These are phyloP conservation scores for Phallusia fumigata DNA, from an alignment of 23 tunicate genomes.

Conservation along the genomic window DNA sequence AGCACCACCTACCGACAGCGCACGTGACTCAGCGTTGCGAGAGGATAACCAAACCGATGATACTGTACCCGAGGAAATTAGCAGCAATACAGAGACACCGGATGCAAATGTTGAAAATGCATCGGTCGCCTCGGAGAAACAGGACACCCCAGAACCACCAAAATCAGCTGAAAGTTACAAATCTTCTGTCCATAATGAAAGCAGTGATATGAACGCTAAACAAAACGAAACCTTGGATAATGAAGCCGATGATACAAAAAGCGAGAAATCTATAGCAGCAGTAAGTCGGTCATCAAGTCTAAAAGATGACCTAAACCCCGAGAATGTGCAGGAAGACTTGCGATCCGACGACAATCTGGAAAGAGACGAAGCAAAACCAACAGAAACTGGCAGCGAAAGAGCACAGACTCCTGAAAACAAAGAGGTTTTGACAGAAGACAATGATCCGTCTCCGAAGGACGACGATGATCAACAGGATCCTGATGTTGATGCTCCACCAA, in stretches of 20 bases:
- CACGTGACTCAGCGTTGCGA: too few relatives aligned
- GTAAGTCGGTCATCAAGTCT: background rate
- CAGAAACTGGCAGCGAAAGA: too few relatives aligned
- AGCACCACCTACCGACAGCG: background rate
- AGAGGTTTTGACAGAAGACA: too few relatives aligned
- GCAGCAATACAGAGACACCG: background rate
- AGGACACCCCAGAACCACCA: background rate
- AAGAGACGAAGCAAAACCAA: too few relatives aligned
- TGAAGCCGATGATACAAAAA: background rate
- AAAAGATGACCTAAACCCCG: too few relatives aligned
- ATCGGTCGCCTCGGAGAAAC: background rate
- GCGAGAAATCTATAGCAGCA: background rate
- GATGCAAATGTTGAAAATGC: background rate
- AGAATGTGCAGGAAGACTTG: too few relatives aligned
- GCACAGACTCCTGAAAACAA: too few relatives aligned
- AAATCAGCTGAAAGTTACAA: background rate
- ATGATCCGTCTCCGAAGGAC: background rate
- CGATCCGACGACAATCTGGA: background rate
- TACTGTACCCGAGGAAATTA: background rate
- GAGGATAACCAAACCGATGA: background rate
- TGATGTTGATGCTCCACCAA: background rate
- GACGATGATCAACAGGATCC: background rate
- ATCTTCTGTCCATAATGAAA: background rate
- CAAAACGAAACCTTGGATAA: background rate
- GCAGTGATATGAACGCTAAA: background rate